Evolutionary conservation across 2,888 invertebrate genomes (phyloP).

Genomic region (Synergus laeviventris): DNA sequence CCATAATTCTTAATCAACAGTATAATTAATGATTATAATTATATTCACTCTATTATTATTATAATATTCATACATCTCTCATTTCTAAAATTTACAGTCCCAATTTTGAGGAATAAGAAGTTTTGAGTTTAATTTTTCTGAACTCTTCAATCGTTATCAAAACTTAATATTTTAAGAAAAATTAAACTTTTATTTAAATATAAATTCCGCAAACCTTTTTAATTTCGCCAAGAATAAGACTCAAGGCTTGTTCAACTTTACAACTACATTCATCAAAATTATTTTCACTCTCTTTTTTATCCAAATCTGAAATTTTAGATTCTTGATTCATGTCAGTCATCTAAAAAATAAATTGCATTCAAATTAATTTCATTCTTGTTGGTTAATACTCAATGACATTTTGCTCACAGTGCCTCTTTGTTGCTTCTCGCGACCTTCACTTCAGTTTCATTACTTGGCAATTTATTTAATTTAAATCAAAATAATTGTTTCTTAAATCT

Average conservation of each 20-base stretch:
- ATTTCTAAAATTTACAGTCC: too few species aligned
- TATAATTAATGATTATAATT: too few species aligned
- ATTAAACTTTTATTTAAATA: not conserved
- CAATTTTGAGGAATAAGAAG: too few species aligned
- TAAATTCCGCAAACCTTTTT: conserved; percentile 44
- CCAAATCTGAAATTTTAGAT: not conserved
- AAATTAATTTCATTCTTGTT: not conserved
- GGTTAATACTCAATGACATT: not conserved
- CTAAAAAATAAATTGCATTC: not conserved
- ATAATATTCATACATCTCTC: too few species aligned
- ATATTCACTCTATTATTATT: too few species aligned
- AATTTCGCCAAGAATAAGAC: conserved; percentile 46
- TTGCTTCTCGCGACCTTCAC: not conserved
- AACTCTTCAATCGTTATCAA: too few species aligned
- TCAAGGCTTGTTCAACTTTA: conserved; percentile 48
- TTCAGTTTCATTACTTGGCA: not conserved
- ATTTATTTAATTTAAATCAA: too few species aligned
- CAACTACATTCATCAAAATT: conserved; percentile 41
- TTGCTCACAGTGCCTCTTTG: conserved; percentile 5
- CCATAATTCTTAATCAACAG: not conserved
- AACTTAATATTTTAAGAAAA: not conserved
- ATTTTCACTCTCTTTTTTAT: conserved; percentile 17
- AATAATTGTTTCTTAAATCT: too few species aligned
- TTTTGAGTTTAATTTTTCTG: too few species aligned
- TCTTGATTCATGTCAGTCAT: not conserved